Base-by-base conservation (phyloP, 2,888 invertebrate genomes). In the Ophion ventricosus region DNA sequence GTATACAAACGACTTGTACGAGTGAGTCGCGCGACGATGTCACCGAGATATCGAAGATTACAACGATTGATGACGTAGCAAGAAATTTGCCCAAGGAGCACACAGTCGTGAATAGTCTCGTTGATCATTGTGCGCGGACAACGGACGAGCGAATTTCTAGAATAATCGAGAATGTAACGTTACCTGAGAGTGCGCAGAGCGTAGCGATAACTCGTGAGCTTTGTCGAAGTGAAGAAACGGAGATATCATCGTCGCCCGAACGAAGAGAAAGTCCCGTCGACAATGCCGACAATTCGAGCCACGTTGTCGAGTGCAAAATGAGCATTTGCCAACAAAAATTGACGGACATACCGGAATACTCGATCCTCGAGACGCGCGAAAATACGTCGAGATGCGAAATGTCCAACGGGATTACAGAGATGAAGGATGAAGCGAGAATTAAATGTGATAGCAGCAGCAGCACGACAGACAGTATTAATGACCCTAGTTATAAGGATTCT, bases 401-500 rank as follows among this genome's bases (percentile, higher is more conserved):
- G 26, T 63, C 43, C 10, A 56, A 74, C 17, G 49, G 67, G 20
- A 26, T 40, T 43, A 14, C 29, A 49, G 79, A 76, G 25, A 25
- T 49, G 26, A 54, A 75, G 17, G 40, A 80, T 61, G 29, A 78
- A 25, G 81, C 74, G 87, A 83, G 76, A 87, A 88, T 64, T 74
- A 84, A 86, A 87, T 90, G 91, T 91, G 91, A 91, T 91, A 90
- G 88, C 89, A 87, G 85, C 87, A 90, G 88, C 89, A 87, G 84
- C 87, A 88, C 88, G 89, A 89, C 89, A 84, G 89, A 90, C 91
- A 91, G 91, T 91, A 91, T 91, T 91, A 91, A 91, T 88, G 88
- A 87, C 85, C 88, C 88, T 91, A 91, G 90, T 89, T 91, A 87
- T 91, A 90, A 87, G 87, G 88, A 88, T 86, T 87, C 89, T 88